A percentile compares a stretch with the other conserved stretches of the same genome.
Evolutionary conservation across 2,888 invertebrate species (phyloP).

Genomic region (Apomyelois bistriatella): DNA sequence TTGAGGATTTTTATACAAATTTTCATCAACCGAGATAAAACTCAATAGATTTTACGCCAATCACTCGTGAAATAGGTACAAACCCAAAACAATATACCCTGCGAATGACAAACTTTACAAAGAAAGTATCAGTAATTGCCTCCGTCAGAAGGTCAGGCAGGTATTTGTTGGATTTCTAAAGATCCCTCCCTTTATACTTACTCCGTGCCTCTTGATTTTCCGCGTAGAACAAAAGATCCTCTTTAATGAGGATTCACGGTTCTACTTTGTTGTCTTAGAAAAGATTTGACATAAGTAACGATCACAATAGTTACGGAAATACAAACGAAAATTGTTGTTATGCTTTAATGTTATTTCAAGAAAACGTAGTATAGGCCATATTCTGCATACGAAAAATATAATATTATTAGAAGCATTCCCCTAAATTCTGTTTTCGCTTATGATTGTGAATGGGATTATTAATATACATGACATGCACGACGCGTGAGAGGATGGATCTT

Average conservation of each 20-base stretch:
- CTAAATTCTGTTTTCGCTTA: neutral
- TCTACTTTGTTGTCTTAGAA: constrained; percentile 39
- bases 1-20: too few relatives aligned
- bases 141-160: constrained; percentile 44
- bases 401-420: neutral
- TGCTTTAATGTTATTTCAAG: too few relatives aligned
- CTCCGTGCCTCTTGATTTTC: constrained; percentile 50
- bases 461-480: constrained; percentile 6
- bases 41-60: neutral
- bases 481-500: constrained; percentile 4
- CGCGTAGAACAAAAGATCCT: constrained; percentile 52
- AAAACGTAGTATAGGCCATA: neutral
- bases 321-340: neutral
- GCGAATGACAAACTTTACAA: constrained; percentile 46
- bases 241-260: constrained; percentile 46
- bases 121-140: constrained; percentile 60
- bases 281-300: constrained; percentile 8
- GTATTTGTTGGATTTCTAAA: constrained; percentile 52
- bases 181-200: constrained; percentile 45
- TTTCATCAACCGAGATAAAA: neutral
- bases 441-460: neutral
- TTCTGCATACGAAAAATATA: neutral
- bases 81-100: constrained; percentile 25
- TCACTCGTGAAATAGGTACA: constrained; percentile 15
- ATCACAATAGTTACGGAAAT: neutral